Evolutionary conservation across 2,113 vertebrate genomes (phyloP), one percentile per base, ranked within the genome.

Genomic region (Myocastor coypus): DNA sequence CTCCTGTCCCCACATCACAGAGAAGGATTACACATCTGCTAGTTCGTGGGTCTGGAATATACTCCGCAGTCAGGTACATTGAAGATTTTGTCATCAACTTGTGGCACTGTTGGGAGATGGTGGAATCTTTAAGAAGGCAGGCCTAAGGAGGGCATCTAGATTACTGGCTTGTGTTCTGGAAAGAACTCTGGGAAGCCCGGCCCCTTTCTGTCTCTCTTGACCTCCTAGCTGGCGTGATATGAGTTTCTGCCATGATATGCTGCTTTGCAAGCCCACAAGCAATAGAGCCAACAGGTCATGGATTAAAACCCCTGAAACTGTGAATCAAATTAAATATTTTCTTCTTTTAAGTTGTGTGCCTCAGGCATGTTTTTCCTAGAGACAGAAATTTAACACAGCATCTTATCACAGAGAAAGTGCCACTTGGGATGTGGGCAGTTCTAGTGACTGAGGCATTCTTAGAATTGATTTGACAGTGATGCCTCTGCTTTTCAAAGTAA

Each of bases 401-500:
- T 75, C 71, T 75, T 59, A 7, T 59, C 6, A 1, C n/a, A 13
- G 82, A 91, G 52, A 12, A 81, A 91, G 85, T 66, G 37, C 30
- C 71, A 16, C 26, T 22, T 64, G 28, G 42, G 50, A 46, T 69
- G 37, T 17, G 37, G 32, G 40, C 42, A 69, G 2, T 91, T 32
- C 52, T 92, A 77, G 13, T n/a, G 30, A 78, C 12, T 84, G 78
- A 66, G 66, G 32, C n/a, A 7, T 37, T 81, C n/a, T 91, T 93
- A 42, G 85, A 57, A n/a, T 13, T 95, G 52, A 46, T 83, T 87
- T 69, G 91, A 77, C 30, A 61, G 3, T 32, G 26, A 68, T 34
- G 52, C 32, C 63, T 91, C 77, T 46, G 50, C n/a, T 68, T 91
- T 83, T 85, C 55, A 59, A 92, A 94, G 34, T 85, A 50, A 73